Evolutionary conservation across 2,888 invertebrate species (phyloP).

Genomic region (Ichneumoninae sp.): DNA sequence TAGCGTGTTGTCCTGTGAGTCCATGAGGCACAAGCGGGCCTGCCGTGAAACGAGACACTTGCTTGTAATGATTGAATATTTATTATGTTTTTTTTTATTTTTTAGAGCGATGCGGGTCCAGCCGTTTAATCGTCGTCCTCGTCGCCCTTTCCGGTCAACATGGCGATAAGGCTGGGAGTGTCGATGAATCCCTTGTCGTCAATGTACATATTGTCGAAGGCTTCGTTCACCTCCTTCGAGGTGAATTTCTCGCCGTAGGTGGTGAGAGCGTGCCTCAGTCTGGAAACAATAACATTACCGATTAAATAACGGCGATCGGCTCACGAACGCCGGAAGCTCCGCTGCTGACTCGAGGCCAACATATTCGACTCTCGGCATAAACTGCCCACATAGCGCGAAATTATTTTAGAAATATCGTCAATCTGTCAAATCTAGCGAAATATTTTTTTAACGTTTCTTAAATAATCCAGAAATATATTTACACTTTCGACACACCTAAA

Average conservation of each 20-base stretch:
- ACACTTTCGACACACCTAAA: too few species aligned
- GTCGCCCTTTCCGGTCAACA: conserved; percentile 94
- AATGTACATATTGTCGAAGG: conserved; percentile 96
- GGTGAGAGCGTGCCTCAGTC: conserved; percentile 95
- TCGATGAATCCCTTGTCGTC: conserved; percentile 96
- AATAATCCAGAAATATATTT: too few species aligned
- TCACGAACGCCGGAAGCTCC: neutral
- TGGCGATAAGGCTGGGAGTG: conserved; percentile 93
- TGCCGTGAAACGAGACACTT: conserved; percentile 74
- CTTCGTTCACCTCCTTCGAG: conserved; percentile 95
- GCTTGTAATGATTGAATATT: conserved; percentile 71
- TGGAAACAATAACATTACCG: conserved; percentile 77
- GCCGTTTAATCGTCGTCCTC: conserved; percentile 89
- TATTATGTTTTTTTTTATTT: conserved; percentile 42
- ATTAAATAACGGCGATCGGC: neutral
- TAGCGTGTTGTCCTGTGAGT: conserved; percentile 57
- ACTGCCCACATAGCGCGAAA: neutral
- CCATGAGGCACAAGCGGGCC: conserved; percentile 68
- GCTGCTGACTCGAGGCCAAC: neutral
- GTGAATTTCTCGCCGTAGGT: conserved; percentile 97
- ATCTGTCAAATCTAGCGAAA: too few species aligned
- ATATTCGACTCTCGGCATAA: neutral
- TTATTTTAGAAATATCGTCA: too few species aligned
- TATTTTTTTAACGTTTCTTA: too few species aligned
- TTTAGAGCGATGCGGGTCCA: conserved; percentile 68